Conservation (phyloP, 2,797 vertebrate species). For the Enteromius anoplus region DNA sequence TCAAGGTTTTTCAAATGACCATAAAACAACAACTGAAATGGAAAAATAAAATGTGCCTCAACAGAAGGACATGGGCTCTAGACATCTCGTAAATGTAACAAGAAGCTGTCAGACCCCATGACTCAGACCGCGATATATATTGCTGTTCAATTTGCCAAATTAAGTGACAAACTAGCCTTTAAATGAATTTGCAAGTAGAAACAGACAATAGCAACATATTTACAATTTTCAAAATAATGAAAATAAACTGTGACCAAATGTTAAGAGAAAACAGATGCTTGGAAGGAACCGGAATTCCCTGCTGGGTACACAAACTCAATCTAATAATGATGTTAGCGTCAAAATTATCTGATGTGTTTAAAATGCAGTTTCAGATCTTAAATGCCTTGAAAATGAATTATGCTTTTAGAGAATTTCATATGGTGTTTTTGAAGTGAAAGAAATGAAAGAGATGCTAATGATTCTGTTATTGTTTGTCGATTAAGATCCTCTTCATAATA, state of each 20-base stretch:
- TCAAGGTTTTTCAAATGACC: constrained; percentile 13
- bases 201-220: constrained; percentile 38
- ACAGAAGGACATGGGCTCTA: constrained; percentile 21
- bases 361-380: constrained; percentile 11
- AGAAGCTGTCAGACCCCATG: constrained; percentile 20
- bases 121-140: not conserved
- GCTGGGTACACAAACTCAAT: constrained; percentile 26
- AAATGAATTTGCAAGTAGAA: constrained; percentile 22
- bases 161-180: constrained; percentile 30
- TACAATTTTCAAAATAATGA: constrained; percentile 39
- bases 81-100: constrained; percentile 26
- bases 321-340: constrained; percentile 38
- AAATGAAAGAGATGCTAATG: not conserved
- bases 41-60: constrained; percentile 28
- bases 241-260: constrained; percentile 45
- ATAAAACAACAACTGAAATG: constrained; percentile 14
- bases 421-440: not conserved
- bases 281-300: constrained; percentile 14
- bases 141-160: constrained; percentile 20
- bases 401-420: not conserved
- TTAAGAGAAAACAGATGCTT: constrained; percentile 34
- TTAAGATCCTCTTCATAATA: constrained; percentile 4
- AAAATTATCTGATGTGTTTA: constrained; percentile 12
- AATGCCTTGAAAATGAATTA: not conserved
- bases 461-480: not conserved